Base-by-base conservation (phyloP, 2,113 vertebrate genomes). In the Morphnarchus princeps region DNA sequence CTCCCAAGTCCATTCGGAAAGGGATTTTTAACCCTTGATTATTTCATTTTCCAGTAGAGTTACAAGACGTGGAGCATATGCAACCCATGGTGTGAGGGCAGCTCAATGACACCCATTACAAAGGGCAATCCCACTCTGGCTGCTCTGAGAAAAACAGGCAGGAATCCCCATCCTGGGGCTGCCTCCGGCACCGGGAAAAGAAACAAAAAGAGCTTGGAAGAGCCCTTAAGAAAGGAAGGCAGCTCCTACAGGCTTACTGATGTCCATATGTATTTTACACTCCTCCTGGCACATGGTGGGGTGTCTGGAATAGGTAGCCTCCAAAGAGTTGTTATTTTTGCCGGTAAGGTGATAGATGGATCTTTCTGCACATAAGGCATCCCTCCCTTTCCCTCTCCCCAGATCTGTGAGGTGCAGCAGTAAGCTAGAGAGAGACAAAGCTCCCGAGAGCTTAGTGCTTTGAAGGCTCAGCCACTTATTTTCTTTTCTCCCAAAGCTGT, bases 401-500 rank as follows among this genome's bases (percentile, higher is more conserved):
- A 52, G 29, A 45, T 70, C 74, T 29, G 45, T 40, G 71, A 96
- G 42, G 58, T 55, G n/a, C 45, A 82, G 54, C 66, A 85, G 38
- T 62, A 36, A 82, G 29, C 63, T 19, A 22, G n/a, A 92, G 66
- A 87, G 55, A 90, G 32, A 70, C 71, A 91, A 91, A 80, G 45
- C 89, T 94, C 71, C 66, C 67, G 67, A 65, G 84, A 94, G 66
- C 66, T 91, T 24, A 63, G 38, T 34, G 47, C 82, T 96, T 97
- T 91, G 78, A 94, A 91, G 89, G 89, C 74, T 97, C 87, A 95
- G 84, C 32, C 91, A 36, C 91, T 93, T 58, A 29, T 90, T 92
- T 95, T 63, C 73, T 93, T 85, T 77, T 19, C 70, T 93, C 62
- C 52, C 45, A 76, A 91, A 95, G 84, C 91, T 67, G 81, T 58